These are phyloP conservation scores for Siniperca knerii DNA, from an alignment of 2,113 vertebrate species.

Conservation along the genomic window DNA sequence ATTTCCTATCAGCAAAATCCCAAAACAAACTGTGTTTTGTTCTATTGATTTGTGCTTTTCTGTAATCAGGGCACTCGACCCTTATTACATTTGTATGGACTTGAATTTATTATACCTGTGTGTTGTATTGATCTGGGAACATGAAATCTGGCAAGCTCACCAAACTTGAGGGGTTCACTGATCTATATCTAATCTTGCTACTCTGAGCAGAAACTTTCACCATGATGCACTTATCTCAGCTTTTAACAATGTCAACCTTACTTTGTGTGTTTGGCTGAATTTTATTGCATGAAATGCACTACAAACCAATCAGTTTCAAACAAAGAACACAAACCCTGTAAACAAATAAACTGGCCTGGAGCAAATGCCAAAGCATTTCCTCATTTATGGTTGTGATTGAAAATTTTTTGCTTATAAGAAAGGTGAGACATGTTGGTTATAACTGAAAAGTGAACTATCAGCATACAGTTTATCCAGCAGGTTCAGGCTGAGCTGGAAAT, in stretches of 20 bases:
- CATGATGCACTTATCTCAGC: background rate
- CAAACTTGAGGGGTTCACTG: background rate
- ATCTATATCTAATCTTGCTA: background rate
- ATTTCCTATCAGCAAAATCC: background rate
- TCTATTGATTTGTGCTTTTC: background rate
- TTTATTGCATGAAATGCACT: background rate
- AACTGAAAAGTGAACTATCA: background rate
- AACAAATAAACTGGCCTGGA: constrained; percentile 5
- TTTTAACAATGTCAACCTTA: background rate
- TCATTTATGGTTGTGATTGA: background rate
- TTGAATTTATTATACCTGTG: background rate
- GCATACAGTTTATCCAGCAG: background rate
- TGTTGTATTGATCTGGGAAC: background rate
- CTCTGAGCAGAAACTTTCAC: background rate
- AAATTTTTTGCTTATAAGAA: background rate
- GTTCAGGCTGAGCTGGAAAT: background rate
- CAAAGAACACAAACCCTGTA: background rate
- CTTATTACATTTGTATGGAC: constrained; percentile 1
- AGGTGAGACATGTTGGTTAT: background rate
- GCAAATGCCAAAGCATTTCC: constrained; percentile 7
- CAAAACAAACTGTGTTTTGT: background rate
- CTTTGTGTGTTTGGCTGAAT: background rate
- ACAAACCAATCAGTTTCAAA: background rate
- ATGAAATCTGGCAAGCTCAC: constrained; percentile 5
- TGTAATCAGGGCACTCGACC: background rate